Conservation (phyloP, 2,113 vertebrate species). For the Scytalopus superciliaris region DNA sequence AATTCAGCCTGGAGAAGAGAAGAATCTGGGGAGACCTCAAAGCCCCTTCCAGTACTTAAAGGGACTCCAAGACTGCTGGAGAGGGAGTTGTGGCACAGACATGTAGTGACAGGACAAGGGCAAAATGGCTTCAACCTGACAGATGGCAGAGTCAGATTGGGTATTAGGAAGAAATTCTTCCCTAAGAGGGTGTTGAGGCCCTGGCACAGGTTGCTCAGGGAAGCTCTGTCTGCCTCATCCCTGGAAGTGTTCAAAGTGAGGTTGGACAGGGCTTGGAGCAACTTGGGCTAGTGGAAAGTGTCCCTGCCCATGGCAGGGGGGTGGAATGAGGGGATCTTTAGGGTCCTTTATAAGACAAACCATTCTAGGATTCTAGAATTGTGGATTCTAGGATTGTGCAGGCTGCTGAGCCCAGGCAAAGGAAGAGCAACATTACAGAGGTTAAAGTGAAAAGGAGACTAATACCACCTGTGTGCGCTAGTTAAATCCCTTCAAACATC, state of each 20-base stretch:
- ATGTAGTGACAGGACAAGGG: neutral
- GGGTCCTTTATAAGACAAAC: neutral
- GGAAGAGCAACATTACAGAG: neutral
- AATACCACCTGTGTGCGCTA: neutral
- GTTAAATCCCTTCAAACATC: neutral
- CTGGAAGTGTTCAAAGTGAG: neutral
- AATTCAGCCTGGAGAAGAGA: neutral
- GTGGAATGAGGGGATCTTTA: neutral
- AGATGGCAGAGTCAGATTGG: neutral
- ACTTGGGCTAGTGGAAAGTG: neutral
- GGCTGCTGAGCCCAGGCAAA: neutral
- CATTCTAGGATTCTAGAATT: neutral
- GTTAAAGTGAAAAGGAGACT: neutral
- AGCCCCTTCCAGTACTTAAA: neutral
- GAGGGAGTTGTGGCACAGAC: neutral
- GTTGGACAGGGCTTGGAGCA: neutral
- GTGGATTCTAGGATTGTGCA: neutral
- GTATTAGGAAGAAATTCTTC: neutral
- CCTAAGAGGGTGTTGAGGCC: neutral
- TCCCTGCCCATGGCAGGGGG: neutral
- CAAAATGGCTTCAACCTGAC: neutral
- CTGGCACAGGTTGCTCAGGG: neutral
- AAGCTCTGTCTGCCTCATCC: neutral
- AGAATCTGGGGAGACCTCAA: neutral
- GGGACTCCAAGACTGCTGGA: neutral